A percentile compares a stretch with the other conserved stretches of the same genome.
Conservation (phyloP, 2,797 vertebrate genomes). For the Anguilla marmorata region DNA sequence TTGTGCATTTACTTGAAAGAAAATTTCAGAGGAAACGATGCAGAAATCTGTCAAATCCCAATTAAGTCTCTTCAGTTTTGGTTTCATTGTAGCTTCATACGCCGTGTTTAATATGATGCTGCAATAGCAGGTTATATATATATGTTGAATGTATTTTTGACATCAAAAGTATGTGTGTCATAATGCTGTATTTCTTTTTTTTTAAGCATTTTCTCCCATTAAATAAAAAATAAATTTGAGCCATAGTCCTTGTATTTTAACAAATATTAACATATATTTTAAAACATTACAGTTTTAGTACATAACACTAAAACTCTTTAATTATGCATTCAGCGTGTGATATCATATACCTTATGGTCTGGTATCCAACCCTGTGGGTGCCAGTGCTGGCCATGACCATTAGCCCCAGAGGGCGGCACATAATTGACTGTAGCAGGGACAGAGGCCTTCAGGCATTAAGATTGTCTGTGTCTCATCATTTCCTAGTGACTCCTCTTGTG, state of each 20-base stretch:
- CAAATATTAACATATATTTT: background rate
- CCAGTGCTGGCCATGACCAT: background rate
- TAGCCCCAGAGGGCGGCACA: background rate
- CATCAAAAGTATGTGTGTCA: background rate
- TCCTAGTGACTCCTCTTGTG: too few species aligned
- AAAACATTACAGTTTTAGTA: background rate
- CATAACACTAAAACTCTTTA: background rate
- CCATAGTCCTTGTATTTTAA: background rate
- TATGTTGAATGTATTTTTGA: background rate
- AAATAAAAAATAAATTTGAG: background rate
- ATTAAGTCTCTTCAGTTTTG: background rate
- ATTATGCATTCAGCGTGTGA: background rate
- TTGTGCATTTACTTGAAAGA: background rate
- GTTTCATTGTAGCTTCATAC: background rate
- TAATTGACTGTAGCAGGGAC: background rate
- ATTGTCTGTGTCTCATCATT: background rate
- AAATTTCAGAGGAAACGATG: background rate
- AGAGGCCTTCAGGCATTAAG: background rate
- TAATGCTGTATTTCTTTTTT: background rate
- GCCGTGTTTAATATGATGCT: background rate
- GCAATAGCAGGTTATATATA: background rate
- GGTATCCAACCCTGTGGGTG: background rate
- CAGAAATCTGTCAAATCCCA: background rate
- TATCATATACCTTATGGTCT: background rate
- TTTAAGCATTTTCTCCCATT: background rate